Evolutionary conservation across 1,140 invertebrate genomes (phyloP), one percentile per base, ranked within the genome.

Genomic region (Pseudomyrmex concolor): DNA sequence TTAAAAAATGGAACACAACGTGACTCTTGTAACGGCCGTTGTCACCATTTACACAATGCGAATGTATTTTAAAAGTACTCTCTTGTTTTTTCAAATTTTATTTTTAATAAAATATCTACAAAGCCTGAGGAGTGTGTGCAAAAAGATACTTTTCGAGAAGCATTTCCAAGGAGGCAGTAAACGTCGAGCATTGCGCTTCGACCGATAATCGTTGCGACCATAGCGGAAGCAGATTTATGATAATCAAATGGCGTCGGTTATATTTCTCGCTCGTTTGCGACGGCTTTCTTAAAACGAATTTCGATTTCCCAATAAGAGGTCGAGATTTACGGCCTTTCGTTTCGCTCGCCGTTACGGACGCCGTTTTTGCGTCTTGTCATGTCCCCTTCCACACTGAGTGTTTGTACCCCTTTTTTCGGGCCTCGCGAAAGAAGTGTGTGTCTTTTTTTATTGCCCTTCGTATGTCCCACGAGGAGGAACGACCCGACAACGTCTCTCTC

Each of bases 241-340:
- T 89, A 89, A 89, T 89, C 87, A 89, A 89, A 59, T 45, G 77
- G 83, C 60, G 87, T 86, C 51, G 86, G 66, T 54, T 55, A 43
- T 74, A 34, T 57, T 45, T 67, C 62, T 70, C 25, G 10, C 48
- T 62, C 50, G 22, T 45, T 60, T 45, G 43, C 67, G 60, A 84
- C 78, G 73, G 76, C 73, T 83, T 88, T 57, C 62, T 76, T 66
- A 66, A 76, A 84, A 59, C 74, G 84, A 86, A 88, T 88, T 77
- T 88, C 84, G 84, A 89, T 89, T 89, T 89, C 76, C 87, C 84
- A 85, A 88, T 89, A 89, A 86, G 80, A 85, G 63, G 54, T 7
- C 60, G 22, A 88, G 86, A 89, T 89, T 88, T 88, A 89, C 87
- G 73, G 48, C 86, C 77, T 43, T 54, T 54, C 74, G 68, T n/a